phyloP scores from a whole-genome alignment of 2,113 vertebrate species.

The Zootoca vivipara region DNA sequence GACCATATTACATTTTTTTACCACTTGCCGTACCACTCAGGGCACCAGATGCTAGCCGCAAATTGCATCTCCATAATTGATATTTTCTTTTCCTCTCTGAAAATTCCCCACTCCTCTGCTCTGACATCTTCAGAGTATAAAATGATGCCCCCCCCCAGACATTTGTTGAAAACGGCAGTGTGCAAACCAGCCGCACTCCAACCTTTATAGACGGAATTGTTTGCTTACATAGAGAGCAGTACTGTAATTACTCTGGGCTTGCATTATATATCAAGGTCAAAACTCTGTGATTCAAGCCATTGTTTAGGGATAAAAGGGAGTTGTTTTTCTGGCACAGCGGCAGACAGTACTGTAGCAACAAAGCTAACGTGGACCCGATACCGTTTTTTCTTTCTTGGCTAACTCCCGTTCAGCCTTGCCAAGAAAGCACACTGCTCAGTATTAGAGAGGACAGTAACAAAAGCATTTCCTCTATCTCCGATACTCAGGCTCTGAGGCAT shows the following conservation, averaged over 20 bases:
- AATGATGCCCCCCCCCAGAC: slow-evolving; percentile 1
- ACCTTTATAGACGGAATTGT: slow-evolving; percentile 55
- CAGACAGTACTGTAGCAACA: slow-evolving; percentile 62
- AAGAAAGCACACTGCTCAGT: slow-evolving; percentile 18
- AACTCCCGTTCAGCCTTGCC: slow-evolving; percentile 27
- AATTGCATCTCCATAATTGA: slow-evolving; percentile 14
- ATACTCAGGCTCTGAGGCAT: neutral
- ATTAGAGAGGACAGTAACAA: slow-evolving; percentile 18
- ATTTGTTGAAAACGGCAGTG: slow-evolving; percentile 55
- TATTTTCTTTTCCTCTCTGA: slow-evolving; percentile 24
- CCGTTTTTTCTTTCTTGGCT: slow-evolving; percentile 35
- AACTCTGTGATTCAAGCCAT: slow-evolving; percentile 65
- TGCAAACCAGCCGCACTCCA: slow-evolving; percentile 39
- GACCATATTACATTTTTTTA: neutral
- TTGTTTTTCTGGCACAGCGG: slow-evolving; percentile 58
- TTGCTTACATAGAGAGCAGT: slow-evolving; percentile 65
- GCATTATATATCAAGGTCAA: slow-evolving; percentile 69
- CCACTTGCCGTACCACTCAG: neutral
- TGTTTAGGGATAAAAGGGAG: slow-evolving; percentile 69
- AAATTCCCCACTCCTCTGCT: slow-evolving; percentile 38
- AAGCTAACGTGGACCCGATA: slow-evolving; percentile 61
- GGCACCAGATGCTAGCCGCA: neutral
- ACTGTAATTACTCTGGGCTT: slow-evolving; percentile 69
- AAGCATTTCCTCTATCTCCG: neutral
- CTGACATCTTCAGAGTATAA: slow-evolving; percentile 37